Base-by-base conservation (phyloP, 1,140 invertebrate species). In the Scaptodrosophila lebanonensis region DNA sequence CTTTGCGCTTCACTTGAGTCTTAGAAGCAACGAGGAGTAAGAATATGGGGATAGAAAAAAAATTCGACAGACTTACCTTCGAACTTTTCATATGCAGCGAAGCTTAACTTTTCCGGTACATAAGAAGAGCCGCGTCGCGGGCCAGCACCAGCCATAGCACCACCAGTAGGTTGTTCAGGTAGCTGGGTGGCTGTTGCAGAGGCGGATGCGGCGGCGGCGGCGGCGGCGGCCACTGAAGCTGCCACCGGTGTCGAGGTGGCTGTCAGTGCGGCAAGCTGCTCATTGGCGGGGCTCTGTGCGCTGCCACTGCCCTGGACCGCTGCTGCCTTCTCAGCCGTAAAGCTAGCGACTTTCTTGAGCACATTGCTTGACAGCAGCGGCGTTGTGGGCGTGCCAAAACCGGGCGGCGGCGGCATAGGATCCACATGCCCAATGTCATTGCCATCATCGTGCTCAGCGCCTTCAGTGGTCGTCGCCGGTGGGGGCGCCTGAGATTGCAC, bases 71-170 rank as follows among this genome's bases (percentile, higher is more conserved):
- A 77, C 86, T 90, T 89, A 95, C 95, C 95, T 93, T 96, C 94
- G 88, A 95, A 96, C 88, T 94, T 95, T 88, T 96, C 93, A 82
- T 93, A 94, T 30, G 93, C 89, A 83, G 92, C 91, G 87, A 93
- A 95, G 88, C 95, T 92, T 64, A 96, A 88, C 87, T 95, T 95
- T 83, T 95, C 93, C 2, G 94, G 94, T 51, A 94, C 91, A 86
- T 93, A 93, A 83, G 92, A 93, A 25, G 93, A 93, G 57, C 75
- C 75, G 36, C 91, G 90, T 44, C 77, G 77, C 61, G 66, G 76
- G 29, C 76, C 66, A 15, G 58, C 39, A 17, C 66, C 71, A 13
- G 29, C 35, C 12, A 8, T 45, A 4, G 20, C 52, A 16, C 11
- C 47, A 2, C 15, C 36, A 6, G 36, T n/a, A 8, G 33, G 5